Base-by-base conservation (phyloP, 2,888 invertebrate species). In the Drosophila lutescens region DNA sequence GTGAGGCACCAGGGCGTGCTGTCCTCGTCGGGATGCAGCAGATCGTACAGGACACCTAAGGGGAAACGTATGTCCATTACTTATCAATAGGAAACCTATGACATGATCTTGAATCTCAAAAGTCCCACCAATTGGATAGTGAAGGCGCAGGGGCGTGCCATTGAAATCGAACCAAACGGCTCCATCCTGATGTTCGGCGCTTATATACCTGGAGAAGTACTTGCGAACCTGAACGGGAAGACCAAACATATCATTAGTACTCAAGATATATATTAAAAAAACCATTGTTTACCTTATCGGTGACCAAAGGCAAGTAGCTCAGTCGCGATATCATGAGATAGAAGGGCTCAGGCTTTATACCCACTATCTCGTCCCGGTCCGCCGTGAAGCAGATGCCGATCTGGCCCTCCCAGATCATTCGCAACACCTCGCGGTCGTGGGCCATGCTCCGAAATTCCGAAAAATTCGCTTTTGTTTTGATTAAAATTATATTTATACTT, bases 91-190 rank as follows among this genome's bases (percentile, higher is more conserved):
- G 17, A 57, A 32, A 0, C 4, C 7, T 12, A 23, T 7, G 20
- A 5, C 12, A 43, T 43, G 15, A 34, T 17, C 17, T 17, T 17
- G 17, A 8, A 17, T 12, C 5, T 2, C 9, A 12, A 12, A 44
- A 9, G 17, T 7, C 79, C 73, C 78, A 86, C 93, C 93, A 83
- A 96, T 96, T 6, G 96, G 96, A 91, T 95, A 95, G 82, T 96
- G 96, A 96, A 98, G 97, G 92, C 98, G 98, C 17, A 99, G 92
- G 1, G 98, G 97, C 76, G 95, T 96, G 1, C 98, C 97, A 93
- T 98, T 97, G 89, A 95, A 98, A 89, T 98, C 98, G 63, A 99
- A 93, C 98, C 99, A 99, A 94, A 98, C 96, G 92, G 98, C 98
- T 81, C 95, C 95, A 77, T 97, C 96, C 67, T 95, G 95, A 90